phyloP scores from a whole-genome alignment of 2,113 vertebrate species.

The Ceuthmochares aereus region DNA sequence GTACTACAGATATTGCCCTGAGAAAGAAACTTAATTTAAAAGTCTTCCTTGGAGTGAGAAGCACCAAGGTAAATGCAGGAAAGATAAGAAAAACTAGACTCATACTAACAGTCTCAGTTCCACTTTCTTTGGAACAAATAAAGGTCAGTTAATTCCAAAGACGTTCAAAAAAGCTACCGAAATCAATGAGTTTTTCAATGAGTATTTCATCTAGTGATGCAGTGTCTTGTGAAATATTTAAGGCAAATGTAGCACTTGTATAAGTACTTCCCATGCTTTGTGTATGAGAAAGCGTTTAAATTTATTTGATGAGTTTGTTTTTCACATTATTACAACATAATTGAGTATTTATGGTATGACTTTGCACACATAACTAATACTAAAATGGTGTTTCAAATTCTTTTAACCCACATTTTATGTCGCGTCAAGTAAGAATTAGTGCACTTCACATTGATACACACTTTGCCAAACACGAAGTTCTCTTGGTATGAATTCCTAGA shows the following conservation, averaged over 20 bases:
- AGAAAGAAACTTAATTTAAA: not conserved
- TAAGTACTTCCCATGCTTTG: not conserved
- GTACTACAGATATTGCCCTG: not conserved
- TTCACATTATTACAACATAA: not conserved
- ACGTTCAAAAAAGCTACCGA: not conserved
- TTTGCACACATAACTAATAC: not conserved
- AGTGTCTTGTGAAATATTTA: not conserved
- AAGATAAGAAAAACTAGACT: not conserved
- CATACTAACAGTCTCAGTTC: not conserved
- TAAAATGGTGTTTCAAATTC: not conserved
- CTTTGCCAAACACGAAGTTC: not conserved
- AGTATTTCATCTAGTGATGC: not conserved
- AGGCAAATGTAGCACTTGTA: not conserved
- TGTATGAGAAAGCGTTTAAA: not conserved
- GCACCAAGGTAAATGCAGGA: not conserved
- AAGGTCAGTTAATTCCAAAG: not conserved
- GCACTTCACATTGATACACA: not conserved
- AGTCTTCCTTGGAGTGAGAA: not conserved
- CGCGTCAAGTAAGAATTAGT: not conserved
- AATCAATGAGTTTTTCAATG: not conserved
- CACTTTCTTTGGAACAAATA: not conserved
- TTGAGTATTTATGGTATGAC: not conserved
- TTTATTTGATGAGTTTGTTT: not conserved
- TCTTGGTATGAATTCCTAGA: not conserved
- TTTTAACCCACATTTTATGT: not conserved